Conservation (phyloP, 2,797 vertebrate species). For the Cheracebus regulus region DNA sequence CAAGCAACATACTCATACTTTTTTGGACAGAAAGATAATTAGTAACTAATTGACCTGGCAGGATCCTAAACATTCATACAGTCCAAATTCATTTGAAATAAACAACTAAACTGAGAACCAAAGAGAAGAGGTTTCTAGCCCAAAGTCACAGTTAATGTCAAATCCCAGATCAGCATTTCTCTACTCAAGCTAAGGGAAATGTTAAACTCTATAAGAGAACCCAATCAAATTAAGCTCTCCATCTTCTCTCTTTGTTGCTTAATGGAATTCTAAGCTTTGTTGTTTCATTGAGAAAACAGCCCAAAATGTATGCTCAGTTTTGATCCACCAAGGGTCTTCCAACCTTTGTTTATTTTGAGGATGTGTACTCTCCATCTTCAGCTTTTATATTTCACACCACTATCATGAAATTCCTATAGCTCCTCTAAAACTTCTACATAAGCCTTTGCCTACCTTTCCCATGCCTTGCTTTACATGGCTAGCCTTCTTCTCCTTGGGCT, state of each 20-base stretch:
- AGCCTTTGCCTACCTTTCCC: neutral
- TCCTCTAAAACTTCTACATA: neutral
- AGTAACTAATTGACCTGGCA: slow-evolving; percentile 8
- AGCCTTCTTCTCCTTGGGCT: neutral
- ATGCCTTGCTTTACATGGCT: neutral
- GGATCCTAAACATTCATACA: neutral
- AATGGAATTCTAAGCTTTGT: slow-evolving; percentile 20
- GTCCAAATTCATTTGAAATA: slow-evolving; percentile 7
- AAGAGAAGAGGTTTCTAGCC: neutral
- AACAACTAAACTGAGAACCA: slow-evolving; percentile 21
- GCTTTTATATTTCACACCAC: neutral
- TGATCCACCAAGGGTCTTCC: neutral
- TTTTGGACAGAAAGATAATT: slow-evolving; percentile 41
- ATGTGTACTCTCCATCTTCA: neutral
- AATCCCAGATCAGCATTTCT: neutral
- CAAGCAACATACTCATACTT: neutral
- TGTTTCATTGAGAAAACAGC: slow-evolving; percentile 8
- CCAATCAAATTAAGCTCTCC: neutral
- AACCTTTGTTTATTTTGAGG: neutral
- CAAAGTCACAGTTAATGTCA: neutral
- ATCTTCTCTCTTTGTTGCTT: neutral
- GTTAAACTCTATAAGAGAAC: neutral
- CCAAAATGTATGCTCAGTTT: neutral
- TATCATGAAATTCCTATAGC: neutral
- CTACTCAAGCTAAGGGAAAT: neutral